These are phyloP conservation scores for Nudaria mundana DNA, from an alignment of 2,888 invertebrate species.

Conservation along the genomic window DNA sequence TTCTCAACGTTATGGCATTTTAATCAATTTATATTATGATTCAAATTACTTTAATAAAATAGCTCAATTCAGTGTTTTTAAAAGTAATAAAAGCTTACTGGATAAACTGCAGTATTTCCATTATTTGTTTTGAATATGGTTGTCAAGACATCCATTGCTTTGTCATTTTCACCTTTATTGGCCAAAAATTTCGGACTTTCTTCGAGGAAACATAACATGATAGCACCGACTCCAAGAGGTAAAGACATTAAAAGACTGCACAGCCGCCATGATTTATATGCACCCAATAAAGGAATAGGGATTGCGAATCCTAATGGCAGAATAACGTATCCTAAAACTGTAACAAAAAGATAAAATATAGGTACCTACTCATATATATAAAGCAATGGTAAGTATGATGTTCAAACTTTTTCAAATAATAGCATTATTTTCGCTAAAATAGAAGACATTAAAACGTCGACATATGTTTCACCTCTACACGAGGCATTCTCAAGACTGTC, in stretches of 20 bases:
- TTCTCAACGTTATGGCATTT: no score
- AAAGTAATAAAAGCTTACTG: background rate
- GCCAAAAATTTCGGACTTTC: conserved; percentile 87
- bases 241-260: conserved; percentile 67
- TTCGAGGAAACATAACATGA: conserved; percentile 76
- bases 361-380: no score
- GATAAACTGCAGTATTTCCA: conserved; percentile 4
- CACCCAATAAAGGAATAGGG: conserved; percentile 49
- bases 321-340: conserved; percentile 24
- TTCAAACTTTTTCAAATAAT: no score
- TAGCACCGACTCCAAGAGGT: conserved; percentile 59
- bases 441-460: no score
- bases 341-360: no score
- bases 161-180: conserved; percentile 75
- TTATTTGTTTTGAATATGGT: conserved; percentile 25
- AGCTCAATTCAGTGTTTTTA: no score
- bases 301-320: conserved; percentile 40
- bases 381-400: no score
- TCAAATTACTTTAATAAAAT: no score
- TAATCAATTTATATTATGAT: no score
- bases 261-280: conserved; percentile 84
- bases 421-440: no score
- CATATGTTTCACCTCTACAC: no score
- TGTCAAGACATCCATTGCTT: conserved; percentile 62
- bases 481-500: no score